Conservation (phyloP, 2,113 vertebrate species). For the Cairina moschata region DNA sequence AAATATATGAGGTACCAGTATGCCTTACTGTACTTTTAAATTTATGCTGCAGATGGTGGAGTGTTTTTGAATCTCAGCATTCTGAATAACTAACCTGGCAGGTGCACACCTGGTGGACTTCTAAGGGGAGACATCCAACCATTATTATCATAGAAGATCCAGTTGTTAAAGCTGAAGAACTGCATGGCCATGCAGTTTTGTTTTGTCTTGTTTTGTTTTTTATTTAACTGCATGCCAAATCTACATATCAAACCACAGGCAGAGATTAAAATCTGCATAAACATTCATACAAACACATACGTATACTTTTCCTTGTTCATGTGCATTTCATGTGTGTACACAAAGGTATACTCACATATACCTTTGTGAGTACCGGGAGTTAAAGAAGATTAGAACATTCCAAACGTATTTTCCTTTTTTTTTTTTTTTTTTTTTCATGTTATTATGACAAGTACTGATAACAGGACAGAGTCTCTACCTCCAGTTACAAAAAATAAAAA, state of each 20-base stretch:
- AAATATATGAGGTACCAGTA: conserved; percentile 61
- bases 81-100: conserved; percentile 63
- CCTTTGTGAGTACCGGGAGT: not conserved
- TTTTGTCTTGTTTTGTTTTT: not conserved
- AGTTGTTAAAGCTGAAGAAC: conserved; percentile 23
- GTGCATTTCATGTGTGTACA: not conserved
- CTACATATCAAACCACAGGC: not conserved
- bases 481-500: not conserved
- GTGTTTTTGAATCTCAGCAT: conserved; percentile 45
- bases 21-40: conserved; percentile 61
- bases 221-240: not conserved
- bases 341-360: not conserved
- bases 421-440: not conserved
- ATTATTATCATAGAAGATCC: conserved; percentile 29
- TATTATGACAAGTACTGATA: not conserved
- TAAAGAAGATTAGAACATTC: not conserved
- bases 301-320: not conserved
- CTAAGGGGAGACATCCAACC: conserved; percentile 19
- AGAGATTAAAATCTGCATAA: not conserved
- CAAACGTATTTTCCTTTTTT: not conserved
- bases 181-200: not conserved
- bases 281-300: not conserved
- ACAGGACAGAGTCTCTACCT: conserved; percentile 23
- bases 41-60: conserved; percentile 64
- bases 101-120: conserved; percentile 63